These are phyloP conservation scores for Lophius piscatorius DNA, from an alignment of 2,113 vertebrate genomes.

Conservation along the genomic window DNA sequence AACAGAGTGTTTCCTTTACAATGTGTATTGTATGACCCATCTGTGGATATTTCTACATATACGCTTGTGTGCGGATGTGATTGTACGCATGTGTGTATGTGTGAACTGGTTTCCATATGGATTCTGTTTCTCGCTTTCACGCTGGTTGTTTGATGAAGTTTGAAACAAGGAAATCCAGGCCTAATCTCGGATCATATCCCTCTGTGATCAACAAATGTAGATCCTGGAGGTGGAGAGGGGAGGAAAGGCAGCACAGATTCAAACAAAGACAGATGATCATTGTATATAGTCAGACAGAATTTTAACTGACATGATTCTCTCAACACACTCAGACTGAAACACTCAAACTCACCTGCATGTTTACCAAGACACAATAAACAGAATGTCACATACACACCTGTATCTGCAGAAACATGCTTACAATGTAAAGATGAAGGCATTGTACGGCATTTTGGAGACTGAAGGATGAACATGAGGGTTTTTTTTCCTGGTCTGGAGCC, in stretches of 20 bases:
- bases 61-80: slow-evolving; percentile 7
- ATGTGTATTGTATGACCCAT: slow-evolving; percentile 8
- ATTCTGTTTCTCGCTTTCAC: slow-evolving; percentile 27
- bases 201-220: slow-evolving; percentile 62
- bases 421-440: slow-evolving; percentile 4
- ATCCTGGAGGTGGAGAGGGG: slow-evolving; percentile 40
- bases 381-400: slow-evolving; percentile 8
- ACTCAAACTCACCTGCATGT: slow-evolving; percentile 8
- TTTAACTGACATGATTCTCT: slow-evolving; percentile 18
- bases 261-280: slow-evolving; percentile 17
- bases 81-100: slow-evolving; percentile 1
- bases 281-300: slow-evolving; percentile 27
- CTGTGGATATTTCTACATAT: slow-evolving; percentile 19
- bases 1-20: slow-evolving; percentile 32
- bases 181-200: slow-evolving; percentile 60
- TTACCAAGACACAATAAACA: slow-evolving; percentile 26
- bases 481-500: slow-evolving; percentile 1
- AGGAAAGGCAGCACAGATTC: slow-evolving; percentile 22
- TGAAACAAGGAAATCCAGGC: slow-evolving; percentile 73
- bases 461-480: slow-evolving; percentile 16
- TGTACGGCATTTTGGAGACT: slow-evolving; percentile 4
- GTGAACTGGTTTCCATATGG: slow-evolving; percentile 18
- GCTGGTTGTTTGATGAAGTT: slow-evolving; percentile 64
- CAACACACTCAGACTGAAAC: slow-evolving; percentile 3
- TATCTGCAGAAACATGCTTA: slow-evolving; percentile 6